Base-by-base conservation (phyloP, 2,888 invertebrate species). In the Lasioglossum malachurum region DNA sequence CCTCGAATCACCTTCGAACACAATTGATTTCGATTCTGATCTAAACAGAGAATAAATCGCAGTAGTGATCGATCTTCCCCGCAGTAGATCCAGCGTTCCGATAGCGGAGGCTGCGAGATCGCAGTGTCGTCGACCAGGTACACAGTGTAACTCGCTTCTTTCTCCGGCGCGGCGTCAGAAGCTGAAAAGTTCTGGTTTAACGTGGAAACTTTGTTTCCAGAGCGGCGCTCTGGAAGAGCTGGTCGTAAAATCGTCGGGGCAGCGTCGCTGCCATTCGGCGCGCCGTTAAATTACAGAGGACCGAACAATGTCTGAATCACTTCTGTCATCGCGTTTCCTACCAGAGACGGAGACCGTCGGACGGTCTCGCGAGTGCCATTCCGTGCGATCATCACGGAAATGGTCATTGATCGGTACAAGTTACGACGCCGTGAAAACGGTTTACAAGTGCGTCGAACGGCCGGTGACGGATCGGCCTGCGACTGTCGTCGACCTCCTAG, bases 301-400 rank as follows among this genome's bases (percentile, higher is more conserved):
- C 81, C 78, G 80, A 85, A 85, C 80, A 82, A 83, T 71, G 83
- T 79, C 84, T 80, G 75, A 90, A 90, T 90, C 80, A 79, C 19
- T 76, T 64, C 76, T 53, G 41, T 72, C 53, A 67, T 69, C 73
- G 69, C 69, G 73, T 69, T 69, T 67, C 53, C 57, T 72, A 46
- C 49, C 38, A 72, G 35, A 73, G 78, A n/a, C 53, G n/a, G 53
- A 53, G 53, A 53, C 53, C 82, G 71, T 79, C 78, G 46, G 80
- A 75, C 80, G 73, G 53, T 78, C 75, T 64, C 41, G 78, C 75
- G 71, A 84, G 53, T 80, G 80, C 80, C 76, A 83, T 89, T 89
- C 86, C 81, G n/a, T 82, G 82, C 80, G 76, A 84, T 84, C 87
- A 87, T 88, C 91, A 88, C 86, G 89, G 88, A 88, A 92, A 89